Evolutionary conservation across 2,113 vertebrate species (phyloP).

Genomic region (Bagarius yarrelli): DNA sequence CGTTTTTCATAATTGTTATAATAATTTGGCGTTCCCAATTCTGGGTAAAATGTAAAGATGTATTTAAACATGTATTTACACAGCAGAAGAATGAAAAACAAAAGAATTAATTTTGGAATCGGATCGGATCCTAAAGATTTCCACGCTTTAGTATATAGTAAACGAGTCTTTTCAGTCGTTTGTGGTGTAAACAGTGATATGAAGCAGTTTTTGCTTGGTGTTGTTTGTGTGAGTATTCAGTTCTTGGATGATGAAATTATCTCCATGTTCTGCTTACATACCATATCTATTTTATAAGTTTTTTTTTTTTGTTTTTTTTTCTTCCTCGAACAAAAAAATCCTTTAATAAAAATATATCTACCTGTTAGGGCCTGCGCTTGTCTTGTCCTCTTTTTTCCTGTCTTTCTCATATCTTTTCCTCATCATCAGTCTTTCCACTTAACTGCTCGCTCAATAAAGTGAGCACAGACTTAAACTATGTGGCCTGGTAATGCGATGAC

Average conservation of each 20-base stretch:
- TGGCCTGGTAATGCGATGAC: constrained; percentile 38
- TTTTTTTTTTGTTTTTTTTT: background rate
- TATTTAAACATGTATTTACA: too few species aligned
- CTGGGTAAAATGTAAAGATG: too few species aligned
- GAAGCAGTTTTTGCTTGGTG: too few species aligned
- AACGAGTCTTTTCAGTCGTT: too few species aligned
- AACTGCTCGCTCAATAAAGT: constrained; percentile 26
- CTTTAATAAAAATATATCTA: background rate
- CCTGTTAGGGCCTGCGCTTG: constrained; percentile 14
- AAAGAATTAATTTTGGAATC: too few species aligned
- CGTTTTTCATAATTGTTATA: too few species aligned
- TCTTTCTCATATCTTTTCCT: constrained; percentile 16
- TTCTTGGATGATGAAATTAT: background rate
- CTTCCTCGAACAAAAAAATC: background rate
- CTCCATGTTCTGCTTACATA: background rate
- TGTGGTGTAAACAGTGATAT: too few species aligned
- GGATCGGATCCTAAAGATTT: too few species aligned
- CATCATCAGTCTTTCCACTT: constrained; percentile 35
- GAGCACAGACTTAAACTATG: constrained; percentile 53
- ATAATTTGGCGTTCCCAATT: too few species aligned
- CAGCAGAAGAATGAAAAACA: too few species aligned
- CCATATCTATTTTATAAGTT: background rate
- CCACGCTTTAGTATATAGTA: too few species aligned
- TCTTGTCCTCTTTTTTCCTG: background rate
- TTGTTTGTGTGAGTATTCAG: too few species aligned